Evolutionary conservation across 2,888 invertebrate species (phyloP).

Genomic region (Caenorhabditis afra): DNA sequence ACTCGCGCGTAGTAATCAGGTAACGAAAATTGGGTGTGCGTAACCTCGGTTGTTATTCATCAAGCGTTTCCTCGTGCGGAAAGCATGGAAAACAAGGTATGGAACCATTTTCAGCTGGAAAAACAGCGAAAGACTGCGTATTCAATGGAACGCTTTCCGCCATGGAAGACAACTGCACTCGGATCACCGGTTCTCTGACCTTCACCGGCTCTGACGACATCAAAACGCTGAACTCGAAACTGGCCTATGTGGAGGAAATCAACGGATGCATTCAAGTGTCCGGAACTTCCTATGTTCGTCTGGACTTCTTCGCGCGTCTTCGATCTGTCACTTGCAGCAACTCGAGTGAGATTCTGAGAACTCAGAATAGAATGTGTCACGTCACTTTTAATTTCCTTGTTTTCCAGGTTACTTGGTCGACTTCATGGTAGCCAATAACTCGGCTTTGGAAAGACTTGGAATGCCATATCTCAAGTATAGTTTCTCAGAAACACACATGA

Average conservation of each 20-base stretch:
- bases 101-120: conserved; percentile 38
- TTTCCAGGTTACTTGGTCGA: conserved; percentile 35
- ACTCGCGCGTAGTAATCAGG: not conserved
- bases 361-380: too few species aligned
- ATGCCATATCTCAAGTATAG: conserved; percentile 56
- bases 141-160: conserved; percentile 48
- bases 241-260: conserved; percentile 49
- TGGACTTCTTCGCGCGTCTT: conserved; percentile 59
- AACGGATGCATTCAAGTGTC: conserved; percentile 52
- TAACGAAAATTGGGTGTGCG: not conserved
- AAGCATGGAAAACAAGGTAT: too few species aligned
- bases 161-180: conserved; percentile 54
- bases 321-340: conserved; percentile 42
- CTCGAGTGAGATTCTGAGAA: conserved; percentile 19
- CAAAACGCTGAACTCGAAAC: conserved; percentile 43
- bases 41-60: too few species aligned
- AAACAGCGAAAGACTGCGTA: conserved; percentile 45
- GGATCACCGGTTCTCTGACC: conserved; percentile 16
- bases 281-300: conserved; percentile 34
- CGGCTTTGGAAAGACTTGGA: conserved; percentile 44
- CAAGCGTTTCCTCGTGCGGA: too few species aligned
- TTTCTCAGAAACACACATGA: not conserved
- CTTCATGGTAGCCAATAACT: conserved; percentile 50
- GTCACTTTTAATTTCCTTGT: not conserved
- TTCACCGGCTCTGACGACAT: conserved; percentile 33